Percentiles rank a stretch among this genome's conserved stretches.
These are phyloP conservation scores for Dolichallabes microphthalmus DNA, from an alignment of 2,113 vertebrate genomes.

Conservation along the genomic window DNA sequence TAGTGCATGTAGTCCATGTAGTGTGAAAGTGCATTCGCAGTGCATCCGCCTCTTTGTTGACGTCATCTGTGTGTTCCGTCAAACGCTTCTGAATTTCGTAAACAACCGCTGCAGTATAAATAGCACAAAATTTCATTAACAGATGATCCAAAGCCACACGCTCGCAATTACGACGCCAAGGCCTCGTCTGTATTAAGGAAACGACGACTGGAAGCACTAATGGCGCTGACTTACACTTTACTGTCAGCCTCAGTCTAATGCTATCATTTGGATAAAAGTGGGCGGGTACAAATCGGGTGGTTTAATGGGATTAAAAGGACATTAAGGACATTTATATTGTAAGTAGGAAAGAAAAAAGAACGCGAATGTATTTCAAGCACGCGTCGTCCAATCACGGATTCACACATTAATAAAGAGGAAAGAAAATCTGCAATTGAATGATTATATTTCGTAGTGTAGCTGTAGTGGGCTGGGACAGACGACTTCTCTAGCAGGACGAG, in stretches of 20 bases:
- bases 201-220: slow-evolving; percentile 9
- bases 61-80: background rate
- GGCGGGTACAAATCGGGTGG: background rate
- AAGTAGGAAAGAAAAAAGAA: background rate
- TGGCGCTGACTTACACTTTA: background rate
- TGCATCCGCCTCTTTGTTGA: background rate
- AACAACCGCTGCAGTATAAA: slow-evolving; percentile 12
- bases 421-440: background rate
- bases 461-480: background rate
- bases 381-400: background rate
- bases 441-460: background rate
- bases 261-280: slow-evolving; percentile 11
- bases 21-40: background rate
- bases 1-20: background rate
- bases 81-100: background rate
- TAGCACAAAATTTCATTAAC: slow-evolving; percentile 29
- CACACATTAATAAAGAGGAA: background rate
- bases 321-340: background rate
- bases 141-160: slow-evolving; percentile 37
- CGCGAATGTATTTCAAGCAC: background rate
- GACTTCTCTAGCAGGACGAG: background rate
- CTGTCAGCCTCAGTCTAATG: slow-evolving; percentile 21
- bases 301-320: background rate
- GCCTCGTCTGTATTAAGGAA: slow-evolving; percentile 37
- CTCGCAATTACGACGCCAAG: slow-evolving; percentile 28